Evolutionary conservation across 37 sponge, comb jelly and placozoan genomes (phyloP).

Genomic region (Halisarca cf. caerulea): DNA sequence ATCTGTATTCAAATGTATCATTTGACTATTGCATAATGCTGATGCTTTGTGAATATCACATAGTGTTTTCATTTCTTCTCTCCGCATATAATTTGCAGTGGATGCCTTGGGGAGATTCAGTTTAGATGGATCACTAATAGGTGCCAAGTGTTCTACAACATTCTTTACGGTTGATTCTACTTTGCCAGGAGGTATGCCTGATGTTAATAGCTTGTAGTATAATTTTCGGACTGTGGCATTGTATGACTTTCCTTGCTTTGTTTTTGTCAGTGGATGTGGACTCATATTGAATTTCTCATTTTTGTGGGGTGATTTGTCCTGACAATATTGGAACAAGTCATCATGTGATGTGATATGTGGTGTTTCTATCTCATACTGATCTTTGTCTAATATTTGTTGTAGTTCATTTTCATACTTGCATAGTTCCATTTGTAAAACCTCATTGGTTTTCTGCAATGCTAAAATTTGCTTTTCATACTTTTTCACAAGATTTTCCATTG

Average conservation of each 20-base stretch:
- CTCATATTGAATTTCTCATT: too few relatives aligned
- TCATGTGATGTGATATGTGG: too few relatives aligned
- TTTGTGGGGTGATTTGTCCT: too few relatives aligned
- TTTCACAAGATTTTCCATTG: too few relatives aligned
- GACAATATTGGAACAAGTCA: too few relatives aligned
- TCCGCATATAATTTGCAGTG: constrained; percentile 31
- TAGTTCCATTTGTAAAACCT: too few relatives aligned
- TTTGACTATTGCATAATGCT: neutral
- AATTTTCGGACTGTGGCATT: constrained; percentile 21
- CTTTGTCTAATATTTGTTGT: too few relatives aligned
- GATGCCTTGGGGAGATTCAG: constrained; percentile 9
- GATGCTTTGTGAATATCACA: constrained; percentile 43
- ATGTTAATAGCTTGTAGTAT: constrained; percentile 25
- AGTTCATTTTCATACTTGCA: too few relatives aligned
- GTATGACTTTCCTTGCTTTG: constrained; percentile 1
- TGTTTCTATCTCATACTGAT: too few relatives aligned
- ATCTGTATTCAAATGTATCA: constrained; percentile 41
- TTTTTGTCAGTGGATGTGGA: neutral
- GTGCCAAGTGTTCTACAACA: constrained; percentile 8
- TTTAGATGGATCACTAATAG: constrained; percentile 1
- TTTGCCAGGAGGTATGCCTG: constrained; percentile 1
- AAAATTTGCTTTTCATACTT: too few relatives aligned
- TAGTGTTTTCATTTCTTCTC: constrained; percentile 33
- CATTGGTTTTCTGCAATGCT: too few relatives aligned
- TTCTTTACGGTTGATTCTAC: neutral